Evolutionary conservation across 2,888 invertebrate species (phyloP).

Genomic region (Archips xylosteana): DNA sequence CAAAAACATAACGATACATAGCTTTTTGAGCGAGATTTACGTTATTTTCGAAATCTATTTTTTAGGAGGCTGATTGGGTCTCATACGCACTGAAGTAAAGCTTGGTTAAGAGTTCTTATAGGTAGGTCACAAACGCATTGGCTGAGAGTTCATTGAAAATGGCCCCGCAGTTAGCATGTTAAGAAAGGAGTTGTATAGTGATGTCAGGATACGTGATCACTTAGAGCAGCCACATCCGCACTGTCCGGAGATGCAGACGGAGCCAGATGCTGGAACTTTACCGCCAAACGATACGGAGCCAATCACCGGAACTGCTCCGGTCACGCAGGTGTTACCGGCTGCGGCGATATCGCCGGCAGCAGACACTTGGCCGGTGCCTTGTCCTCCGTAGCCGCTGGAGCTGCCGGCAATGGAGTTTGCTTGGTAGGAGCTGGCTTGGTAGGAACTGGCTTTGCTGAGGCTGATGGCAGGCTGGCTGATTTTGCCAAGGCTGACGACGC

Average conservation of each 20-base stretch:
- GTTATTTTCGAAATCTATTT: no score
- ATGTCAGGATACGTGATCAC: background rate
- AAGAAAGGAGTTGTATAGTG: no score
- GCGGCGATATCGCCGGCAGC: conserved; percentile 17
- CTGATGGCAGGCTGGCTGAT: background rate
- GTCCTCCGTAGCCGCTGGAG: conserved; percentile 31
- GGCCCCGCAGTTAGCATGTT: no score
- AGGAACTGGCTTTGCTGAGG: background rate
- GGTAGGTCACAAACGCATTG: no score
- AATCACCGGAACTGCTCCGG: conserved; percentile 31
- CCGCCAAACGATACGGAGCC: conserved; percentile 33
- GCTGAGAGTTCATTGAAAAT: no score
- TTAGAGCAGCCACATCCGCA: conserved; percentile 35
- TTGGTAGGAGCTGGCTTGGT: background rate
- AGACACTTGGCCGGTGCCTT: conserved; percentile 25
- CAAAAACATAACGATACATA: no score
- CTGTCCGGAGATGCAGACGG: conserved; percentile 40
- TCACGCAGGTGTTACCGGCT: conserved; percentile 26
- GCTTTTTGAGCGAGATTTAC: no score
- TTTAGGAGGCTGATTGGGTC: no score
- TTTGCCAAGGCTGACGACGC: background rate
- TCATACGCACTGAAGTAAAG: no score
- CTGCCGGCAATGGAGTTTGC: background rate
- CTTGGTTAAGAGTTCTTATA: no score
- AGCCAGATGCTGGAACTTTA: conserved; percentile 11